phyloP scores from a whole-genome alignment of 2,797 vertebrate species.

The Melopsittacus undulatus region DNA sequence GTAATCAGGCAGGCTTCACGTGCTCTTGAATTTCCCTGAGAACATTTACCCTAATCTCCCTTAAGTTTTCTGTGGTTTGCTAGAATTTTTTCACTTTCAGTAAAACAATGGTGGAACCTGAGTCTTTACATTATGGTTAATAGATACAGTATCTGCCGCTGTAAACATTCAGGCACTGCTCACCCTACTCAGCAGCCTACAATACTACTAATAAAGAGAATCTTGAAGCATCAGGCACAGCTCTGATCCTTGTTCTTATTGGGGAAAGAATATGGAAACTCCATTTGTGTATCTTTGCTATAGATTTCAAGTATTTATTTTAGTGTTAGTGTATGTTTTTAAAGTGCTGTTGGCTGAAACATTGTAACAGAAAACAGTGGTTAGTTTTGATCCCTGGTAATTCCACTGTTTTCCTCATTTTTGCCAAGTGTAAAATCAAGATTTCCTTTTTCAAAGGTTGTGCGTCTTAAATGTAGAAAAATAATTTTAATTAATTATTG shows the following conservation, averaged over 20 bases:
- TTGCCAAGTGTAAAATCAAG: background rate
- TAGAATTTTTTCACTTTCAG: background rate
- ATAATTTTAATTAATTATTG: background rate
- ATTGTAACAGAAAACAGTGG: background rate
- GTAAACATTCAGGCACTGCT: background rate
- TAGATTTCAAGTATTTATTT: background rate
- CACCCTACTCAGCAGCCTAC: background rate
- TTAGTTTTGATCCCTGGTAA: background rate
- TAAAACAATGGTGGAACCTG: background rate
- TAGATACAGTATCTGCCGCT: background rate
- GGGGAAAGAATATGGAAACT: background rate
- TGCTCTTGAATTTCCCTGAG: slow-evolving; percentile 33
- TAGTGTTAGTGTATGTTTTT: background rate
- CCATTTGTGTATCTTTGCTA: background rate
- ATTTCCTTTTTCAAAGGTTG: background rate
- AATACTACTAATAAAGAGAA: background rate
- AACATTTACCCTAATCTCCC: background rate
- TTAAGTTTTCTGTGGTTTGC: slow-evolving; percentile 12
- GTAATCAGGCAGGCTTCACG: slow-evolving; percentile 7
- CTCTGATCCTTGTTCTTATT: background rate
- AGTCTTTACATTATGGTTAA: background rate
- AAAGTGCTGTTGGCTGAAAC: background rate
- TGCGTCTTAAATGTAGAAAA: background rate
- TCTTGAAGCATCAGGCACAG: background rate
- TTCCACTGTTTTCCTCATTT: background rate